phyloP scores from a whole-genome alignment of 2,888 invertebrate genomes.

The Sturmia bella region DNA sequence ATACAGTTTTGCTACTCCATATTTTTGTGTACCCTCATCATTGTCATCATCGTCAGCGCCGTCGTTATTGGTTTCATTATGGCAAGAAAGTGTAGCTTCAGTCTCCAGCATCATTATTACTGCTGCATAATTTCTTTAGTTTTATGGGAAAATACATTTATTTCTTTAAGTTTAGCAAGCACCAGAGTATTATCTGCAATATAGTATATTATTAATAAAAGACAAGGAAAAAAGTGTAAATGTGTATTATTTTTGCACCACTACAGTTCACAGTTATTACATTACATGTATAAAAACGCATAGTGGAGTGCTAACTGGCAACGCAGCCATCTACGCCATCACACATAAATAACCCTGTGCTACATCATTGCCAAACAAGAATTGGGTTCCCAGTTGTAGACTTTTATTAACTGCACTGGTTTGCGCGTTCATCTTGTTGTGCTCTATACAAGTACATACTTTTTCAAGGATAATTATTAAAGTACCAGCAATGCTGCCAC shows the following conservation, averaged over 20 bases:
- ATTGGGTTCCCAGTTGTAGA: conserved; percentile 34
- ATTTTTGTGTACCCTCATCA: conserved; percentile 43
- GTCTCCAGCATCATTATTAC: background rate
- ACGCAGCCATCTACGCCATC: background rate
- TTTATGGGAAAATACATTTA: conserved; percentile 31
- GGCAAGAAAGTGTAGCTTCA: background rate
- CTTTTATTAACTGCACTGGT: conserved; percentile 58
- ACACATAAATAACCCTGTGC: background rate
- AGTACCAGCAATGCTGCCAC: conserved; percentile 33
- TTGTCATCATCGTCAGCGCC: conserved; percentile 8
- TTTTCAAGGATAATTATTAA: conserved; percentile 57
- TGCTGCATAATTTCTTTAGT: conserved; percentile 16
- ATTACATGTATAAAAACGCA: background rate
- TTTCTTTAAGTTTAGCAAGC: conserved; percentile 15
- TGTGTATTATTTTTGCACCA: background rate
- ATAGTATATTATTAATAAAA: background rate
- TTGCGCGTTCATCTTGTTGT: conserved; percentile 15
- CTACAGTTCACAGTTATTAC: background rate
- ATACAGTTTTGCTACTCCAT: conserved; percentile 45
- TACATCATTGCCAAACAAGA: conserved; percentile 20
- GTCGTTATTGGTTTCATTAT: conserved; percentile 20
- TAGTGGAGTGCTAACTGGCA: conserved; percentile 12
- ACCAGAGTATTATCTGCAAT: background rate
- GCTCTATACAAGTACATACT: conserved; percentile 23
- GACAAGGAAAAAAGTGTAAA: background rate